phyloP scores from a whole-genome alignment of 2,888 invertebrate species.

The Amorpha juglandis region DNA sequence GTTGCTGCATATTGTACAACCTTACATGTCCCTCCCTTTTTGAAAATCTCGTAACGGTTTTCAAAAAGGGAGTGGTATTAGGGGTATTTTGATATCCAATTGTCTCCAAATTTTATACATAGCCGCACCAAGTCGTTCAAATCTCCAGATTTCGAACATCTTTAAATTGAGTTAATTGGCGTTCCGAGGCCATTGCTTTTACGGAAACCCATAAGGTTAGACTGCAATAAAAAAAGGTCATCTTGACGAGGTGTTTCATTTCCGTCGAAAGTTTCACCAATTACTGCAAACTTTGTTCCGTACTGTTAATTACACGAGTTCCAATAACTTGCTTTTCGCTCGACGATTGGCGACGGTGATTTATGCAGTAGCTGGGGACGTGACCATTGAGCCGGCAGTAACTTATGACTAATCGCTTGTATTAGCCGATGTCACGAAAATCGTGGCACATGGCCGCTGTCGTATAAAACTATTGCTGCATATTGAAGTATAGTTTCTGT shows the following conservation, averaged over 20 bases:
- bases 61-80: too few species aligned
- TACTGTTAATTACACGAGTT: constrained; percentile 19
- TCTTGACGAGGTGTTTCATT: background rate
- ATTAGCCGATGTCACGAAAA: constrained; percentile 56
- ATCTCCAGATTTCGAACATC: too few species aligned
- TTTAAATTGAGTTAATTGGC: too few species aligned
- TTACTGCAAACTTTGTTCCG: constrained; percentile 18
- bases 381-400: constrained; percentile 46
- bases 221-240: constrained; percentile 13
- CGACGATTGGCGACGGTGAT: constrained; percentile 34
- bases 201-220: background rate
- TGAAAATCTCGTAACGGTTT: too few species aligned
- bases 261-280: constrained; percentile 16
- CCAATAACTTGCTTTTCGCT: constrained; percentile 32
- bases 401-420: constrained; percentile 21
- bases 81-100: too few species aligned
- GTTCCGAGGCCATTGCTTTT: too few species aligned
- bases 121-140: too few species aligned
- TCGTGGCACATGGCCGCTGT: constrained; percentile 44
- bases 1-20: too few species aligned
- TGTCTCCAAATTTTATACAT: too few species aligned
- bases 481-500: background rate
- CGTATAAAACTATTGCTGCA: constrained; percentile 22
- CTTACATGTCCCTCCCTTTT: too few species aligned
- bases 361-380: constrained; percentile 48